These are phyloP conservation scores for Ochropleura plecta DNA, from an alignment of 2,888 invertebrate species.

Conservation along the genomic window DNA sequence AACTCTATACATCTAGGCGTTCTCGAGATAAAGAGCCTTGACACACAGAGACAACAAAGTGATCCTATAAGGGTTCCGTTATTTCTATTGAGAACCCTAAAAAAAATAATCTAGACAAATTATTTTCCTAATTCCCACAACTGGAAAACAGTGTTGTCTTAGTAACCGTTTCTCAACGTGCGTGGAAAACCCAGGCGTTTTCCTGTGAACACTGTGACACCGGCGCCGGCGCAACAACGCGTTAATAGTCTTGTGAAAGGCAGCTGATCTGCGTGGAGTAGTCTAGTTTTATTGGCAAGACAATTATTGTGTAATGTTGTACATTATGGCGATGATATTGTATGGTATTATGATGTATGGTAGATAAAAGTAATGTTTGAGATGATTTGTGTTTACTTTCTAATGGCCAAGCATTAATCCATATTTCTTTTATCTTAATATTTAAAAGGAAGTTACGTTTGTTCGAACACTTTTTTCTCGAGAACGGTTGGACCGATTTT, in stretches of 20 bases:
- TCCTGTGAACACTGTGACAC: slow-evolving; percentile 49
- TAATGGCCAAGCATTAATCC: not conserved
- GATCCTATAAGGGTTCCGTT: too few relatives aligned
- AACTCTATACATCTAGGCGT: too few relatives aligned
- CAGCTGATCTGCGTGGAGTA: slow-evolving; percentile 47
- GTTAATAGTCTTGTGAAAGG: slow-evolving; percentile 49
- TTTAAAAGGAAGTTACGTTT: too few relatives aligned
- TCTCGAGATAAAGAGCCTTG: too few relatives aligned
- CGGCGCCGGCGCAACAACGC: slow-evolving; percentile 32
- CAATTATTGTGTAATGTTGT: slow-evolving; percentile 49
- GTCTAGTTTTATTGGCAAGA: slow-evolving; percentile 41
- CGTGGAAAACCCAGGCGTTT: slow-evolving; percentile 59
- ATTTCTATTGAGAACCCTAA: not conserved
- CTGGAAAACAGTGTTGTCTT: slow-evolving; percentile 38
- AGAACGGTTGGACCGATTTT: too few relatives aligned
- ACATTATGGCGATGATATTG: slow-evolving; percentile 18
- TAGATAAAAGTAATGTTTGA: not conserved
- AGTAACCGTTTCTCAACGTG: slow-evolving; percentile 47
- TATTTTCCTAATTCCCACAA: slow-evolving; percentile 52
- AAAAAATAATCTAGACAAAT: not conserved
- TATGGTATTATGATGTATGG: not conserved
- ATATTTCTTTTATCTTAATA: not conserved
- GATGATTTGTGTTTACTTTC: slow-evolving; percentile 15
- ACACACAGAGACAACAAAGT: too few relatives aligned
- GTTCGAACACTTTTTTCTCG: too few relatives aligned